Evolutionary conservation across 2,797 vertebrate species (phyloP).

Genomic region (Oreortyx pictus): DNA sequence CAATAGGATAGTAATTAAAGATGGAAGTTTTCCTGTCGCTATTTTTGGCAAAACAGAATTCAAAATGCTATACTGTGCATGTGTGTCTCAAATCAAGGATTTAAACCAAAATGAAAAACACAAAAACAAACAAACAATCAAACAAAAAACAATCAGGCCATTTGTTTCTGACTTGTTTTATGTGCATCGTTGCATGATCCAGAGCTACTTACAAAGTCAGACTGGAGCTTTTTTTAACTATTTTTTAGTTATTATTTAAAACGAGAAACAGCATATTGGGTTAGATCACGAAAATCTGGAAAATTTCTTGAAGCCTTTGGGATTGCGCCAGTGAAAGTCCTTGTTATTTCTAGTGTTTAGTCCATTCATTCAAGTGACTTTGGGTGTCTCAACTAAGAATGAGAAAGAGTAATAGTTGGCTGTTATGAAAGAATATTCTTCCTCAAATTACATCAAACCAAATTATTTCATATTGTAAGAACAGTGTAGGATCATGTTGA

Average conservation of each 20-base stretch:
- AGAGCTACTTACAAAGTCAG: background rate
- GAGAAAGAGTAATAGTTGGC: background rate
- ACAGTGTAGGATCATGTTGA: background rate
- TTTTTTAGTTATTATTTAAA: conserved; percentile 47
- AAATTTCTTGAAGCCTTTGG: background rate
- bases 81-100: conserved; percentile 40
- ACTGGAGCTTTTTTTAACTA: background rate
- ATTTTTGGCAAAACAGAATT: conserved; percentile 60
- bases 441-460: background rate
- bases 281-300: background rate
- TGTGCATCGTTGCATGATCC: background rate
- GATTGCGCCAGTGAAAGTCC: background rate
- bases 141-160: background rate
- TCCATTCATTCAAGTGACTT: background rate
- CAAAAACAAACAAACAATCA: background rate
- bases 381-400: background rate
- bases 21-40: conserved; percentile 48
- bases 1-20: conserved; percentile 78
- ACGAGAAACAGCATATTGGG: background rate
- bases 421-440: background rate
- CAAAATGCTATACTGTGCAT: conserved; percentile 16
- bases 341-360: background rate
- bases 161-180: conserved; percentile 53
- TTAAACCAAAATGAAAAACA: background rate
- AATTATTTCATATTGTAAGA: background rate